These are phyloP conservation scores for Hemibates koningsi DNA, from an alignment of 2,113 vertebrate species.

Conservation along the genomic window DNA sequence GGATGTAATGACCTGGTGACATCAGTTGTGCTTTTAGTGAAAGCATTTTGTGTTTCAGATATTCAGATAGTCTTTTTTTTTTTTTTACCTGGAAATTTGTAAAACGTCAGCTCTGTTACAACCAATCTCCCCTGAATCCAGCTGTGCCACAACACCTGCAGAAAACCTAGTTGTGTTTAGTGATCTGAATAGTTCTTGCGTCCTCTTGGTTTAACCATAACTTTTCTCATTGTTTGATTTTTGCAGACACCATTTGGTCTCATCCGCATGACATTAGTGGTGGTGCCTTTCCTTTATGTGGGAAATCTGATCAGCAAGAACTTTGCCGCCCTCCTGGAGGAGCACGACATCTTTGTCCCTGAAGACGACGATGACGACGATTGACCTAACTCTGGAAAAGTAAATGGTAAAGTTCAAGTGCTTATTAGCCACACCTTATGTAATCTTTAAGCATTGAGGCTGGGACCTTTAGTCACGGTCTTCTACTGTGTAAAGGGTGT, in stretches of 20 bases:
- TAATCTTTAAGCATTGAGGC: background rate
- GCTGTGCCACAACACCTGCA: background rate
- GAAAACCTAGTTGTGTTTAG: background rate
- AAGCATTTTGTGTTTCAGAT: background rate
- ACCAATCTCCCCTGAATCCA: background rate
- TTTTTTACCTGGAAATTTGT: background rate
- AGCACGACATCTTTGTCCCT: slow-evolving; percentile 97
- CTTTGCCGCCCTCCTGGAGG: slow-evolving; percentile 90
- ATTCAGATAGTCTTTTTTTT: background rate
- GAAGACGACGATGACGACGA: slow-evolving; percentile 93
- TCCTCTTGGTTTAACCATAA: background rate
- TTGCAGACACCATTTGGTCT: slow-evolving; percentile 89
- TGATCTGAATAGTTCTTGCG: background rate
- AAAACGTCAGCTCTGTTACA: background rate
- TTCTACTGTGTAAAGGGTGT: background rate
- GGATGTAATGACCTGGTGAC: background rate
- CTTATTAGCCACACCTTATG: background rate
- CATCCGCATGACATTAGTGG: slow-evolving; percentile 82
- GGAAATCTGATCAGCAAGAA: slow-evolving; percentile 93
- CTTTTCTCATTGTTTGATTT: background rate
- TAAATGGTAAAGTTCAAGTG: background rate
- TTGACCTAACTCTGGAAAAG: slow-evolving; percentile 54
- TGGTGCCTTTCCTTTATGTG: slow-evolving; percentile 91
- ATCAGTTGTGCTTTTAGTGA: background rate
- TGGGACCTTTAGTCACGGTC: background rate